Evolutionary conservation across 1,140 invertebrate species (phyloP), one percentile per base, ranked within the genome.

Genomic region (Trichonephila clavipes): DNA sequence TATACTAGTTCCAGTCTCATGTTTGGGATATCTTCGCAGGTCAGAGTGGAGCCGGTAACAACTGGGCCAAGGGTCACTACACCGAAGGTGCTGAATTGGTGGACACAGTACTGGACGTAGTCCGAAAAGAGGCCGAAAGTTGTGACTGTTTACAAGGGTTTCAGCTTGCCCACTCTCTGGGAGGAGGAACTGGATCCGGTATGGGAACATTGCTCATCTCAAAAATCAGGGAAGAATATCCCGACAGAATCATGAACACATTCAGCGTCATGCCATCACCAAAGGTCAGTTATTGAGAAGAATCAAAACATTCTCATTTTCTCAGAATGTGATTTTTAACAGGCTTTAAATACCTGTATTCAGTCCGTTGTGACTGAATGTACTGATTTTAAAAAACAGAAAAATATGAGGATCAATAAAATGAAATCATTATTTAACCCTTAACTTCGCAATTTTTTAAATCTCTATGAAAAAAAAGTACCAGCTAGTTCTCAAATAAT

Each of bases 61-160:
- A 98, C 96, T 98, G 98, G 97, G 98, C 98, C 72, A 98, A 98
- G 95, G 98, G 98, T 86, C 98, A 98, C 95, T 99, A 99, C 97
- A 99, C 98, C 83, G 98, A 97, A 95, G 96, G 96, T n/a, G 97
- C 97, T 28, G 95, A 96, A 90, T 90, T 95, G 21, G 95, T 95
- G 16, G 95, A 95, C 94, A 94, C 95, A 28, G 95, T 96, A 19
- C 90, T 96, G 8, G 95, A 96, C 92, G 95, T 96, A 40, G 95
- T 96, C 16, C 93, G 95, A n/a, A 95, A 95, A 90, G 95, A 95
- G 90, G 95, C 95, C 14, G 95, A 95, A 62, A 83, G 77, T 34
- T 95, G 95, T 58, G 95, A 95, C 88, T 95, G 95, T 61, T n/a
- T 95, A 19, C 95, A 95, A 93, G 95, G 95, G 1, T 95, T 95